Evolutionary conservation across 2,888 invertebrate genomes (phyloP).

Genomic region (Ormyrus nitidulus): DNA sequence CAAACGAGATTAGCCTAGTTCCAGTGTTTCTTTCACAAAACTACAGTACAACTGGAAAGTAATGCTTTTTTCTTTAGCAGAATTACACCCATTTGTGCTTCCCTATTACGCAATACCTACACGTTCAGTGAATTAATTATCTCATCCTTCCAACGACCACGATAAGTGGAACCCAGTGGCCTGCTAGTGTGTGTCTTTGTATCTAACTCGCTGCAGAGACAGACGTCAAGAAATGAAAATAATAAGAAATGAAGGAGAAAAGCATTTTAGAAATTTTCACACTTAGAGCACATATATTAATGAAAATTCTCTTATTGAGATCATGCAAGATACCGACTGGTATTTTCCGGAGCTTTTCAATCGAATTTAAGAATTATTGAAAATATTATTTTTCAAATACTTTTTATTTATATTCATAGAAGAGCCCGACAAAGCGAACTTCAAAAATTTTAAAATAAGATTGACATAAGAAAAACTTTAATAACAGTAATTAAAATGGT

Average conservation of each 20-base stretch:
- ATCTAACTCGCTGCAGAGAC: conserved; percentile 53
- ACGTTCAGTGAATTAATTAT: conserved; percentile 63
- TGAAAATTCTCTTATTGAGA: no score
- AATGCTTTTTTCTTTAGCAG: conserved; percentile 10
- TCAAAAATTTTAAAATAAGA: no score
- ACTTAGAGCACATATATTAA: background rate
- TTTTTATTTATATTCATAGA: no score
- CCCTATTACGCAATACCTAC: conserved; percentile 59
- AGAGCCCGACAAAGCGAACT: no score
- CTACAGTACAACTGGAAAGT: conserved; percentile 16
- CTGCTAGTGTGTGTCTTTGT: conserved; percentile 63
- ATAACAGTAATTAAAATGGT: no score
- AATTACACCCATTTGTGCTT: conserved; percentile 13
- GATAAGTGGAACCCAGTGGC: conserved; percentile 62
- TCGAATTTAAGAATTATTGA: no score
- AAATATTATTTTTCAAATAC: no score
- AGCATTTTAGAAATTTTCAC: background rate
- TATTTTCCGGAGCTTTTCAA: no score
- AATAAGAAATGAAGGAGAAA: conserved; percentile 34
- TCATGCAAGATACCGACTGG: no score
- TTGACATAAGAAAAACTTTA: no score
- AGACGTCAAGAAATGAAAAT: conserved; percentile 41
- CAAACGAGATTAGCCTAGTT: conserved; percentile 17
- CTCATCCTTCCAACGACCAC: conserved; percentile 65
- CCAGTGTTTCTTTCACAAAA: conserved; percentile 35